These are phyloP conservation scores for Xerus inauris DNA, from an alignment of 2,113 vertebrate genomes.

Conservation along the genomic window DNA sequence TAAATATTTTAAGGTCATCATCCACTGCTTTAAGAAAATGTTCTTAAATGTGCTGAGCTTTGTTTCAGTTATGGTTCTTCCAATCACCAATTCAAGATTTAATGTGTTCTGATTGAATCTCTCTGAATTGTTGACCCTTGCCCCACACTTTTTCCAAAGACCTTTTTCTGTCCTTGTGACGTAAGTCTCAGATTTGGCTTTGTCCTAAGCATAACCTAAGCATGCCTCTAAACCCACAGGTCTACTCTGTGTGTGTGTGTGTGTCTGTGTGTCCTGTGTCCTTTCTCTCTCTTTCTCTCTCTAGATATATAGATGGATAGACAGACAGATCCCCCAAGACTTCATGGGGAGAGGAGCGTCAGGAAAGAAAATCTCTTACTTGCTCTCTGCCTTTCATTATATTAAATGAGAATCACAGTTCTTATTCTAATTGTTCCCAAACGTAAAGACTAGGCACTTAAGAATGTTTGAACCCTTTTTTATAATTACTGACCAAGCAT, in stretches of 20 bases:
- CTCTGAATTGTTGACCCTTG: not conserved
- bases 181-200: not conserved
- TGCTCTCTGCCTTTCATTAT: not conserved
- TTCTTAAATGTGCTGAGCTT: not conserved
- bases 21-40: not conserved
- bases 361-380: not conserved
- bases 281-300: not conserved
- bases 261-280: not conserved
- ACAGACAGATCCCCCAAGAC: not conserved
- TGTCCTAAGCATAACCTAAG: not conserved
- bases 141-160: not conserved
- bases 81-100: not conserved
- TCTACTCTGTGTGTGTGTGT: fast-evolving
- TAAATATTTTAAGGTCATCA: not conserved
- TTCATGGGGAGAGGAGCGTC: not conserved
- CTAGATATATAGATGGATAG: no score
- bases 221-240: not conserved
- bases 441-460: not conserved
- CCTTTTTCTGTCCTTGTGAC: not conserved
- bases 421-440: not conserved
- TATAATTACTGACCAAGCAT: not conserved
- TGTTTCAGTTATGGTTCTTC: not conserved
- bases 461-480: not conserved
- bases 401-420: not conserved
- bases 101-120: not conserved